These are phyloP conservation scores for Brachyopa scutellaris DNA, from an alignment of 2,888 invertebrate genomes.

Conservation along the genomic window DNA sequence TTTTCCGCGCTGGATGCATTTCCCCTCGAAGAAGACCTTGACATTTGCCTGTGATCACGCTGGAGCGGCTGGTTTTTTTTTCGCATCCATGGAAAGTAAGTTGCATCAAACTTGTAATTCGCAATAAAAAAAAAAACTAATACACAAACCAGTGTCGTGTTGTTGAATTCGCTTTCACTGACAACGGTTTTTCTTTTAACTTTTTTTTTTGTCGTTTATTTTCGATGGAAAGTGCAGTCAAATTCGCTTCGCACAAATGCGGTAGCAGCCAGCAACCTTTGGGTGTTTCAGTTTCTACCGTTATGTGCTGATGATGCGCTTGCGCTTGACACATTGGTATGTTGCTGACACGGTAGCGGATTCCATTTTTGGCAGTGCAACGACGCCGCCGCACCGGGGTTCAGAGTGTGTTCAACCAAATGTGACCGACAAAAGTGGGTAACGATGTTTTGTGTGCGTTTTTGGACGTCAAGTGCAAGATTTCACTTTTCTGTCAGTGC, in stretches of 20 bases:
- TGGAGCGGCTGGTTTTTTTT: conserved; percentile 20
- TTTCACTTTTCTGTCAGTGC: conserved; percentile 62
- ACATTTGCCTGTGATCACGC: conserved; percentile 49
- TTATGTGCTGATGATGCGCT: conserved; percentile 65
- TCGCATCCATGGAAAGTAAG: conserved; percentile 62
- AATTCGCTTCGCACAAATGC: conserved; percentile 44
- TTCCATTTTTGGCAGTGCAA: conserved; percentile 1
- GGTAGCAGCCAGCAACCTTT: conserved; percentile 23
- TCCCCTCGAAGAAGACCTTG: conserved; percentile 58
- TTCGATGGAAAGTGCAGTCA: conserved; percentile 41
- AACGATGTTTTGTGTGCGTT: conserved; percentile 8
- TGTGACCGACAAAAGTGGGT: conserved; percentile 41
- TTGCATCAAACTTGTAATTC: conserved; percentile 58
- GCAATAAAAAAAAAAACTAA: conserved; percentile 5
- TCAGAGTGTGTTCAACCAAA: conserved; percentile 40
- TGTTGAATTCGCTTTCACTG: conserved; percentile 67
- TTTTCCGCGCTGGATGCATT: conserved; percentile 32
- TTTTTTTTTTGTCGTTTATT: conserved; percentile 3
- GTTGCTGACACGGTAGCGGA: conserved; percentile 21
- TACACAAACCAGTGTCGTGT: conserved; percentile 41
- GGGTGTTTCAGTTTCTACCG: conserved; percentile 12
- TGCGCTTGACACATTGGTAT: conserved; percentile 1
- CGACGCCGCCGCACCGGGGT: too few relatives aligned
- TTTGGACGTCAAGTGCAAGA: conserved; percentile 53
- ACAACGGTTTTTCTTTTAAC: conserved; percentile 25